A percentile compares a stretch with the other conserved stretches of the same genome.
Evolutionary conservation across 2,888 invertebrate genomes (phyloP).

Genomic region (Yponomeuta cagnagella): DNA sequence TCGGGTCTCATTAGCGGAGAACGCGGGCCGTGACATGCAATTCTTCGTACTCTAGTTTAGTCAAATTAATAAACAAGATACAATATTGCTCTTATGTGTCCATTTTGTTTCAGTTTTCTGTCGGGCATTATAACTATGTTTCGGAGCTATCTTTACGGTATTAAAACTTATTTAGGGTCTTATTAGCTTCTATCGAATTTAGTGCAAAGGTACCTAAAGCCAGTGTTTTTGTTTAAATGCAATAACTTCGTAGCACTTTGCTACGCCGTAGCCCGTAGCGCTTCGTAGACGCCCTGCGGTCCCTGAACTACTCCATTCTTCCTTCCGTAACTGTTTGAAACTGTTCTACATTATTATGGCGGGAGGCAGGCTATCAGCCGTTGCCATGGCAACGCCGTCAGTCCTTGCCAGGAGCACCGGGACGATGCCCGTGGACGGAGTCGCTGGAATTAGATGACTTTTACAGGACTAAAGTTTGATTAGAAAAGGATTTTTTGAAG

Average conservation of each 20-base stretch:
- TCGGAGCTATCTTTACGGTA: too few relatives aligned
- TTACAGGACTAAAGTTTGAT: background rate
- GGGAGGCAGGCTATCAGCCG: background rate
- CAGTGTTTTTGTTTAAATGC: background rate
- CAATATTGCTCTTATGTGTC: too few relatives aligned
- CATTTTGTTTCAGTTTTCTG: too few relatives aligned
- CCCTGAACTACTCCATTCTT: background rate
- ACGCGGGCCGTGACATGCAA: too few relatives aligned
- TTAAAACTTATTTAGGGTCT: too few relatives aligned
- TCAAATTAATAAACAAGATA: too few relatives aligned
- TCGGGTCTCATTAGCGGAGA: too few relatives aligned
- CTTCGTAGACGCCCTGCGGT: background rate
- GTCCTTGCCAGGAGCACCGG: background rate
- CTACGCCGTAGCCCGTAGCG: background rate
- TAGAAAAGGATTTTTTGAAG: background rate
- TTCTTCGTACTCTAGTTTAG: too few relatives aligned
- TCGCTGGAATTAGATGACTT: background rate
- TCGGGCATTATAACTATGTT: too few relatives aligned
- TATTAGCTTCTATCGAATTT: too few relatives aligned
- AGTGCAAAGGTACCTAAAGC: too few relatives aligned
- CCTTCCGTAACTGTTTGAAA: too few relatives aligned
- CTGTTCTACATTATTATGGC: background rate
- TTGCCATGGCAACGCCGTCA: constrained; percentile 7
- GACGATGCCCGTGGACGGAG: constrained; percentile 1
- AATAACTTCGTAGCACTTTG: background rate